Percentiles rank a stretch among this genome's conserved stretches.
Conservation (phyloP, 2,797 vertebrate genomes). For the Lagorchestes hirsutus region DNA sequence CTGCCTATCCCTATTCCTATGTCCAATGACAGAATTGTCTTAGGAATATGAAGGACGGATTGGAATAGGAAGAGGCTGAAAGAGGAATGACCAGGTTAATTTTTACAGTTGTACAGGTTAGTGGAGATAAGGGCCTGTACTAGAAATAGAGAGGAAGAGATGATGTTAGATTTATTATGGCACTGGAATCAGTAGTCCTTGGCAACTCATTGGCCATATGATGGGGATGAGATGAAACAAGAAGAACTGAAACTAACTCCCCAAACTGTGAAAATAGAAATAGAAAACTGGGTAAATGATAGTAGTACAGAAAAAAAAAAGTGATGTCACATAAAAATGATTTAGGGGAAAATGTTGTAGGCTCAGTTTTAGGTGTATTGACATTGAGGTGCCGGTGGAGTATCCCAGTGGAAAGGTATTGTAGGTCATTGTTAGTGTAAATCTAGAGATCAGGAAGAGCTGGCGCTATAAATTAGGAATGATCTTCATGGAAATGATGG, state of each 20-base stretch:
- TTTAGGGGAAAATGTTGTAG: background rate
- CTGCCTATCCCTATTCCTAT: no score
- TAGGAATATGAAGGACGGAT: no score
- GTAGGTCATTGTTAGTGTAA: background rate
- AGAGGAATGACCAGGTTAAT: no score
- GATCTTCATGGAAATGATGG: background rate
- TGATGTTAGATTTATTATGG: no score
- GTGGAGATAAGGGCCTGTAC: no score
- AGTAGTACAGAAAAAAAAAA: no score
- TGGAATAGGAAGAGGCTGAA: no score
- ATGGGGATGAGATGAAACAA: background rate
- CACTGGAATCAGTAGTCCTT: background rate
- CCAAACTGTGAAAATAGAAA: background rate
- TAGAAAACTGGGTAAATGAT: background rate
- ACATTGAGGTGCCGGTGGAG: background rate
- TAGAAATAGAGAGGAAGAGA: no score
- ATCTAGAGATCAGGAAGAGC: background rate
- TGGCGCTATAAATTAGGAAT: background rate
- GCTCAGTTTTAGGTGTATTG: background rate
- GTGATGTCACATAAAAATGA: no score
- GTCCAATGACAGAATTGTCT: no score
- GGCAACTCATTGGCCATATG: no score
- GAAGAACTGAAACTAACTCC: background rate
- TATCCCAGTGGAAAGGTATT: background rate
- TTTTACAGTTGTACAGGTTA: no score